Percentiles rank a stretch among this genome's conserved stretches.
phyloP scores from a whole-genome alignment of 2,888 invertebrate genomes.

The Eurytoma californica region DNA sequence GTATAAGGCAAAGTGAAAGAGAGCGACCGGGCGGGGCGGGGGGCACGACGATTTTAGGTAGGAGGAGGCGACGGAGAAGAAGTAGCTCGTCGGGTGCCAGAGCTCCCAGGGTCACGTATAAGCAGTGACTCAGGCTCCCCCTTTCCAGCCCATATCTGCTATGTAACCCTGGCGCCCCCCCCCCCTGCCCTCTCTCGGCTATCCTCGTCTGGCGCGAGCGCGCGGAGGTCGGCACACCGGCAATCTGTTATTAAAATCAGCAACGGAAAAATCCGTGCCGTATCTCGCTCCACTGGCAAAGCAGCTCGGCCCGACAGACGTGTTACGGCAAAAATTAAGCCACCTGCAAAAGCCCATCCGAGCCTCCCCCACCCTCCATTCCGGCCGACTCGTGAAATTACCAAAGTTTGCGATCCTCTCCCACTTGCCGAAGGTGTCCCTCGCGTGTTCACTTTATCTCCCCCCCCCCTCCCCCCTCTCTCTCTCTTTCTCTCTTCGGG shows the following conservation, averaged over 20 bases:
- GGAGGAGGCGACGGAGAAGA: constrained; percentile 40
- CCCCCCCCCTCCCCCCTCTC: constrained; percentile 13
- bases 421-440: constrained; percentile 53
- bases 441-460: constrained; percentile 43
- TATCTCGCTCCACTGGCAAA: constrained; percentile 67
- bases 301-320: constrained; percentile 67
- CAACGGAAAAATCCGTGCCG: constrained; percentile 75
- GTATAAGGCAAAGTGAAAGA: constrained; percentile 26
- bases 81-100: constrained; percentile 55
- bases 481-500: not conserved
- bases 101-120: constrained; percentile 69
- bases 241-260: constrained; percentile 75
- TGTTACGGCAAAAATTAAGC: constrained; percentile 74
- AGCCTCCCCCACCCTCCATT: constrained; percentile 35
- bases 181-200: not conserved
- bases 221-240: constrained; percentile 49
- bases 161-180: constrained; percentile 13
- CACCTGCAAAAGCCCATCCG: constrained; percentile 65
- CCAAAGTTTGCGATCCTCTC: constrained; percentile 56
- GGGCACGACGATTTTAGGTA: constrained; percentile 14
- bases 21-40: constrained; percentile 24
- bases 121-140: constrained; percentile 69
- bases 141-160: constrained; percentile 44
- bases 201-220: not conserved
- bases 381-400: constrained; percentile 53